Evolutionary conservation across 2,888 invertebrate species (phyloP).

Genomic region (Sinodicranocentrus sp.): DNA sequence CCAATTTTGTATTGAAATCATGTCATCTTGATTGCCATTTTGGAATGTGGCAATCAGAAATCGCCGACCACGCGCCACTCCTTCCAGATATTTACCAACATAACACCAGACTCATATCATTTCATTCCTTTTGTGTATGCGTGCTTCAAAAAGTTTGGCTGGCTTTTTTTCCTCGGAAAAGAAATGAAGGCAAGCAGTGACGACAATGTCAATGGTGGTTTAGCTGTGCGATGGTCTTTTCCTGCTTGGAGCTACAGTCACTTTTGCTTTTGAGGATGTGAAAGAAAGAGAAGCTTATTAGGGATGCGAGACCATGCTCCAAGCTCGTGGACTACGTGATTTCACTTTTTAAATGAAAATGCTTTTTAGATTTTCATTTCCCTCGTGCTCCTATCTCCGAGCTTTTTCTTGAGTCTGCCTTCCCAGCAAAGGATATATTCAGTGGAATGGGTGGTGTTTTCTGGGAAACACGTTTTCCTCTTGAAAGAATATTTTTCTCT

Average conservation of each 20-base stretch:
- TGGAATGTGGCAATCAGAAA: constrained; percentile 17
- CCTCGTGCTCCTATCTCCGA: constrained; percentile 41
- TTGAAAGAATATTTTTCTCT: too few relatives aligned
- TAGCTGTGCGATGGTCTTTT: background rate
- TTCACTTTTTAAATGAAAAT: constrained; percentile 70
- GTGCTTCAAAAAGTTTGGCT: too few relatives aligned
- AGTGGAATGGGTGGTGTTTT: too few relatives aligned
- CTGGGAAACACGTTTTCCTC: background rate
- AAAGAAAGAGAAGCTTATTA: too few relatives aligned
- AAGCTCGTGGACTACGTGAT: constrained; percentile 68
- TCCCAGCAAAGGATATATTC: too few relatives aligned
- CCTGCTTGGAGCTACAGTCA: too few relatives aligned
- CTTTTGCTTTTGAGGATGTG: too few relatives aligned
- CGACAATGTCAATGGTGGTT: background rate
- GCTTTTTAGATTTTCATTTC: constrained; percentile 66
- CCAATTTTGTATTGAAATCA: constrained; percentile 35
- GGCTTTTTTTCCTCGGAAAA: background rate
- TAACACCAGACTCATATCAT: too few relatives aligned
- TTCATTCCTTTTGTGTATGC: too few relatives aligned
- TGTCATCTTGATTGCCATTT: constrained; percentile 3
- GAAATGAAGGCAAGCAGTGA: too few relatives aligned
- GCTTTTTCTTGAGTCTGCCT: background rate
- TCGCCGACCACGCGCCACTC: too few relatives aligned
- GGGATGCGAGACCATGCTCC: constrained; percentile 61
- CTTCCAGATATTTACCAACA: constrained; percentile 1